Conservation (phyloP, 2,113 vertebrate genomes). For the Hydrochoerus hydrochaeris region DNA sequence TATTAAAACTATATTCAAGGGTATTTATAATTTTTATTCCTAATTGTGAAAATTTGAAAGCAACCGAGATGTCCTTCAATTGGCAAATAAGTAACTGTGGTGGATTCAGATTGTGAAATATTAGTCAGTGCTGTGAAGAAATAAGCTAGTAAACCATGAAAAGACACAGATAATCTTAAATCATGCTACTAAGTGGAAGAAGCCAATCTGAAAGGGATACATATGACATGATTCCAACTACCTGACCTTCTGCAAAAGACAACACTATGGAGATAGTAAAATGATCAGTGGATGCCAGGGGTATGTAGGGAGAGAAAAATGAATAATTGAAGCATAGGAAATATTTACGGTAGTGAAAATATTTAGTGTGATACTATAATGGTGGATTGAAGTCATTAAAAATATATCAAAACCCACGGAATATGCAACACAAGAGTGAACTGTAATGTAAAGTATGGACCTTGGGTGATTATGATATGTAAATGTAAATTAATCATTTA, state of each 20-base stretch:
- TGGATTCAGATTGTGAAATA: neutral
- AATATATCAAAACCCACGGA: neutral
- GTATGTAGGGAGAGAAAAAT: neutral
- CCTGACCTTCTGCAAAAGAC: neutral
- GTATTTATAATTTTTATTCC: neutral
- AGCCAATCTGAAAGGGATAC: neutral
- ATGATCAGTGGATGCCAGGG: neutral
- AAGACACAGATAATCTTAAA: neutral
- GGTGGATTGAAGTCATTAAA: neutral
- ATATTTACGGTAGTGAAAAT: neutral
- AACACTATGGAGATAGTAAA: neutral
- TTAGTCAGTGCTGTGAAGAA: neutral
- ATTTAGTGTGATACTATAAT: neutral
- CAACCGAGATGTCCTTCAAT: neutral
- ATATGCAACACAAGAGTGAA: neutral
- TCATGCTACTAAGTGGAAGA: neutral
- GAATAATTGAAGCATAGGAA: neutral
- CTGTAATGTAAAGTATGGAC: neutral
- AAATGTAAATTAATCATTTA: neutral
- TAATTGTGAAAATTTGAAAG: constrained; percentile 21
- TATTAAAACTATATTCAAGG: neutral
- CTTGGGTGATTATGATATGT: neutral
- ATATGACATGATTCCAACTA: neutral
- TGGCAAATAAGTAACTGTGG: neutral
- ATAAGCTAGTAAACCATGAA: neutral